Evolutionary conservation across 2,113 vertebrate genomes (phyloP), one percentile per base, ranked within the genome.

Genomic region (Dascyllus trimaculatus): DNA sequence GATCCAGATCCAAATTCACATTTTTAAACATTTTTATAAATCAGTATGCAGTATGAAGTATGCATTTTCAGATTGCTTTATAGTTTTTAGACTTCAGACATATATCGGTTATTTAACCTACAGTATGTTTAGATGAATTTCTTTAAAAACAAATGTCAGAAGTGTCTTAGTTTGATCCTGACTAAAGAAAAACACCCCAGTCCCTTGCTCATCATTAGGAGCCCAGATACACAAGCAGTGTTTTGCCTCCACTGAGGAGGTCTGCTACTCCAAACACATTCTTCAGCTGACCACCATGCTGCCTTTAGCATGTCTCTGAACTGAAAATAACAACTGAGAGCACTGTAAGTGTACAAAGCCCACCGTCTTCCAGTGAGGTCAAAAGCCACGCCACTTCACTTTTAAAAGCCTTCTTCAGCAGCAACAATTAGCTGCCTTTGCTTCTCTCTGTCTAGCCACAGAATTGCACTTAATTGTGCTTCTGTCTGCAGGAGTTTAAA

Each of bases 401-500:
- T 90, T 80, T 82, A 81, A 92, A 90, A 86, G 75, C 56, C 62
- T 83, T 88, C 81, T 81, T 86, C 64, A 70, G 73, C 64, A 78
- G 70, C 78, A 86, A 81, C 90, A 91, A 88, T 89, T 91, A 86
- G 73, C 81, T 73, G 65, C 59, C 75, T 66, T 53, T 74, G 24
- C 75, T 63, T 81, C 81, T 73, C 58, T 58, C 81, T 66, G 85
- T 91, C 89, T 92, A 80, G 91, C 87, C 88, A 26, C 80, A 81
- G 86, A 90, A 94, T 92, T 92, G 82, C 81, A 85, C 88, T 85
- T 92, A 93, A 93, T 93, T 89, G 78, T 67, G 45, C 64, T 21
- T 75, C 76, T 80, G 90, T 88, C 89, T 85, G 80, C 59, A 10
- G 49, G 63, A 82, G 63, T 72, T 65, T 65, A 32, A 78, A 75